A percentile compares a stretch with the other conserved stretches of the same genome.
These are phyloP conservation scores for Drosophila willistoni DNA, from an alignment of 1,140 invertebrate genomes.

Conservation along the genomic window DNA sequence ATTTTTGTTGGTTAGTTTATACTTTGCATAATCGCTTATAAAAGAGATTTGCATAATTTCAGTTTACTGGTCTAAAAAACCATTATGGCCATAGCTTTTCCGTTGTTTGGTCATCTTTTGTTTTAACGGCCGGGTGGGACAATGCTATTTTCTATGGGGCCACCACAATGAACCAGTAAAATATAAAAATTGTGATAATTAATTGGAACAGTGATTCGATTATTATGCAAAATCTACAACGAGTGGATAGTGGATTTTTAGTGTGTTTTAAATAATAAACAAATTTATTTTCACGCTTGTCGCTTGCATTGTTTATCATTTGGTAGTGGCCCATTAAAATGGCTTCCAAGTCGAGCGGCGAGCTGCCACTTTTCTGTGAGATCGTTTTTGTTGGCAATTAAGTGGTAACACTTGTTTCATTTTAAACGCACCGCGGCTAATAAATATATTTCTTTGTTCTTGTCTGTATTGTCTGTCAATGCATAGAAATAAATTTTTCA, in stretches of 20 bases:
- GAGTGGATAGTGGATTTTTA: background rate
- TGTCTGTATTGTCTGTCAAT: background rate
- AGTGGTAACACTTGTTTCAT: conserved; percentile 46
- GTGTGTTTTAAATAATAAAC: conserved; percentile 46
- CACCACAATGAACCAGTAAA: background rate
- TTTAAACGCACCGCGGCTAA: conserved; percentile 25
- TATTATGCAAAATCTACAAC: conserved; percentile 6
- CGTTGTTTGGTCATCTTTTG: conserved; percentile 17
- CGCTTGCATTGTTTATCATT: conserved; percentile 38
- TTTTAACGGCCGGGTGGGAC: background rate
- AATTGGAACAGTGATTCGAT: conserved; percentile 11
- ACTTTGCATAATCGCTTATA: conserved; percentile 42
- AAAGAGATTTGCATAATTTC: conserved; percentile 31
- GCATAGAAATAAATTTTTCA: background rate
- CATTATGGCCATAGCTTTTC: conserved; percentile 3
- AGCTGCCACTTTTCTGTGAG: conserved; percentile 6
- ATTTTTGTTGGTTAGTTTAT: conserved; percentile 2
- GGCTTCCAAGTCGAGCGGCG: conserved; percentile 16
- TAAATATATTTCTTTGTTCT: conserved; percentile 28
- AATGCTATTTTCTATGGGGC: background rate
- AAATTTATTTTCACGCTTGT: conserved; percentile 54
- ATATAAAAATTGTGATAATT: background rate
- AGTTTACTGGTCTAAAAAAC: background rate
- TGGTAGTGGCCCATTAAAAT: conserved; percentile 41
- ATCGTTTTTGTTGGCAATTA: conserved; percentile 46